phyloP scores from a whole-genome alignment of 2,797 vertebrate species.

The Aphelocoma californica region DNA sequence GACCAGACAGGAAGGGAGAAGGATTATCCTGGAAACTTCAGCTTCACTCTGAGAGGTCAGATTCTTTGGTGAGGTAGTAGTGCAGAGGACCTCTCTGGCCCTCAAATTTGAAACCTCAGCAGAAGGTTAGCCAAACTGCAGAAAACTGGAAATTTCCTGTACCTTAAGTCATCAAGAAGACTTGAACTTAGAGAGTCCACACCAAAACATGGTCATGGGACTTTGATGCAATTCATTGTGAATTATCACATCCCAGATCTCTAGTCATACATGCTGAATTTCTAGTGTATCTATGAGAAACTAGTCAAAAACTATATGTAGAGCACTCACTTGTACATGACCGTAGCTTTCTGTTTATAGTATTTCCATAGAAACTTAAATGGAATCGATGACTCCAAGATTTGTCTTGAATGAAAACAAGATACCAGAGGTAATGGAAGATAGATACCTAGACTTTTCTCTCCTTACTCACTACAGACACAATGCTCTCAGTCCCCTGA shows the following conservation, averaged over 20 bases:
- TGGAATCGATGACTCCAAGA: not conserved
- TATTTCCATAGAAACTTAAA: not conserved
- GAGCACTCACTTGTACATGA: not conserved
- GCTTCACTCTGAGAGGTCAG: not conserved
- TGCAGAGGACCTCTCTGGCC: not conserved
- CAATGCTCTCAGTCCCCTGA: not conserved
- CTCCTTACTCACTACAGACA: not conserved
- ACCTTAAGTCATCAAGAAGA: not conserved
- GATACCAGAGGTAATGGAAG: not conserved
- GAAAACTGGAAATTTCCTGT: not conserved
- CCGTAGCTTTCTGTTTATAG: not conserved
- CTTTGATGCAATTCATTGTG: not conserved
- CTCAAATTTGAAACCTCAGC: not conserved
- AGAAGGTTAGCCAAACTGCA: not conserved
- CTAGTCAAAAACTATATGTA: not conserved
- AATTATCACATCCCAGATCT: not conserved
- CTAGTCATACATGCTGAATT: not conserved
- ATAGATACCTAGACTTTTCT: not conserved
- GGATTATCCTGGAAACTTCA: not conserved
- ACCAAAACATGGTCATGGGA: not conserved
- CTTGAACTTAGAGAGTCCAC: not conserved
- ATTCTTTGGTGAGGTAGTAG: not conserved
- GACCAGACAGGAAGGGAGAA: not conserved
- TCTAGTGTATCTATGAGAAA: not conserved
- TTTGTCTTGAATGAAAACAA: not conserved